These are phyloP conservation scores for Phocides pigmalion DNA, from an alignment of 1,140 invertebrate genomes.

Conservation along the genomic window DNA sequence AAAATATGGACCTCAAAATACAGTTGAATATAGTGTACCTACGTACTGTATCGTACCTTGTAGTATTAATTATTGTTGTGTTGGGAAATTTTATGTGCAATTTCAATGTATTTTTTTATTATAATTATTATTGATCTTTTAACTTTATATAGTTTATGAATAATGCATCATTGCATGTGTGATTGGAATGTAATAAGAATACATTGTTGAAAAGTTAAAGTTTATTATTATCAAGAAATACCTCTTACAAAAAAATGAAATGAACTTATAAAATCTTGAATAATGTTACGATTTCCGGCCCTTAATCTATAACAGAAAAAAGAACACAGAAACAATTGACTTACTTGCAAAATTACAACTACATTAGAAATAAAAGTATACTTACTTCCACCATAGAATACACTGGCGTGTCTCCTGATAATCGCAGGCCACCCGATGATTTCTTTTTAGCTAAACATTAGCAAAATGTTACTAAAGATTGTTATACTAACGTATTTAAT, in stretches of 20 bases:
- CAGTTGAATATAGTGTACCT: slow-evolving; percentile 41
- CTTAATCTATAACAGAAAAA: slow-evolving; percentile 32
- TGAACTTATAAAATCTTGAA: slow-evolving; percentile 31
- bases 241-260: slow-evolving; percentile 30
- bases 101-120: slow-evolving; percentile 53
- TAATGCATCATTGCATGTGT: slow-evolving; percentile 12
- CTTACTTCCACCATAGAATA: slow-evolving; percentile 44
- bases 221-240: slow-evolving; percentile 26
- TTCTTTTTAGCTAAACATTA: slow-evolving; percentile 24
- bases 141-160: slow-evolving; percentile 32
- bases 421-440: slow-evolving; percentile 35
- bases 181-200: slow-evolving; percentile 25
- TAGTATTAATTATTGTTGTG: slow-evolving; percentile 63
- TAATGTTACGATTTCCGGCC: slow-evolving; percentile 47
- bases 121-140: slow-evolving; percentile 7
- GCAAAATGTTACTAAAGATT: neutral
- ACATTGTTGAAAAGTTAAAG: slow-evolving; percentile 7
- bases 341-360: too few species aligned
- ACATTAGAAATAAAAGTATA: neutral
- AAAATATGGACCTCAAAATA: slow-evolving; percentile 9
- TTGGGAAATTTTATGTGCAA: slow-evolving; percentile 70
- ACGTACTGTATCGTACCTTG: slow-evolving; percentile 59
- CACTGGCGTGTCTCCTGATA: slow-evolving; percentile 49
- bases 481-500: too few species aligned
- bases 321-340: too few species aligned